Evolutionary conservation across 2,113 vertebrate species (phyloP), one percentile per base, ranked within the genome.

Genomic region (Hyperopisus bebe): DNA sequence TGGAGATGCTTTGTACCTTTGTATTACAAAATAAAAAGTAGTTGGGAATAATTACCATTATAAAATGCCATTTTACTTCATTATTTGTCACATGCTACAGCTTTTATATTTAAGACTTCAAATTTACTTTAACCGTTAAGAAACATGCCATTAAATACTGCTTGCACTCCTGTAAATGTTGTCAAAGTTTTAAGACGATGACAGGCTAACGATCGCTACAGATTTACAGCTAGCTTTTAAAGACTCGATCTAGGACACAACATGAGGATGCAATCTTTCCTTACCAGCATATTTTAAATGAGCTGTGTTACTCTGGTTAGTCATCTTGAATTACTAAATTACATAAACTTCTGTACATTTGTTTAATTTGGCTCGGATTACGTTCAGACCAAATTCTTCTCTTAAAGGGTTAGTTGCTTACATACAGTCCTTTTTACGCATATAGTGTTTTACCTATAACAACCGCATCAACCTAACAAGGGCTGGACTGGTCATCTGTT

Each of bases 21-120:
- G 58, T 42, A 88, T 47, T 74, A 80, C 62, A 47, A 88, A 88
- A 83, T 31, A 88, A 50, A 48, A 39, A 0, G 88, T 92, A 48
- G 88, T 19, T 85, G 0, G 80, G 82, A 87, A 89, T 74, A 92
- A 92, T 90, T 90, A 42, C 90, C 92, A 17, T 7, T 74, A 46
- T 35, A 70, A 89, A 44, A 94, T 93, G 92, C 55, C 83, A 92
- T 87, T 66, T 92, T 92, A 92, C 93, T 93, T 92, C 91, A 91
- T 85, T 77, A 91, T 91, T 92, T 3, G 80, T 90, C 51, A 27
- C n/a, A 48, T 50, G 47, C 83, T 48, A 86, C 4, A 86, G 11
- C 24, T 21, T 47, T 47, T 50, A n/a, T 19, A 50, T 24, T 24
- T 48, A 86, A 86, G 44, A 31, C n/a, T 48, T 27, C 24, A 8